These are phyloP conservation scores for Halcyon leucocephala DNA, from an alignment of 2,797 vertebrate species.

Conservation along the genomic window DNA sequence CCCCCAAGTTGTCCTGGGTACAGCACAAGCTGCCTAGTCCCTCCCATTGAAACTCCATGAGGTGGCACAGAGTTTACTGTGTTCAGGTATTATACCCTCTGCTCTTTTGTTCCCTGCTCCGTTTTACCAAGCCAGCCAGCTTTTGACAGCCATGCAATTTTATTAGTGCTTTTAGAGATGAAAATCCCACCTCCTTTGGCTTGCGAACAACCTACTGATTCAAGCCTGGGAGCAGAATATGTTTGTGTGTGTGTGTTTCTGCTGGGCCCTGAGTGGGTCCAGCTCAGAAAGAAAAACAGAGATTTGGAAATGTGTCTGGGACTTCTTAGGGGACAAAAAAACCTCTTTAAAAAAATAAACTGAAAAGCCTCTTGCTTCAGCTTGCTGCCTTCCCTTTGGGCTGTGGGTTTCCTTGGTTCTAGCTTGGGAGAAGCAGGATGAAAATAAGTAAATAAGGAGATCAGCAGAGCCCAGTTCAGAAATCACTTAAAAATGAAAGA, in stretches of 20 bases:
- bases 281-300: not conserved
- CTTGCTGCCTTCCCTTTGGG: not conserved
- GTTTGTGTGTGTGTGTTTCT: not conserved
- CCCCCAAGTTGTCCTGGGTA: rapidly evolving
- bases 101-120: not conserved
- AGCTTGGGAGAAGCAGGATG: not conserved
- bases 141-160: slow-evolving; percentile 34
- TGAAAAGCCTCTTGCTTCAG: not conserved
- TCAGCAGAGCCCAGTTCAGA: not conserved
- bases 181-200: slow-evolving; percentile 57
- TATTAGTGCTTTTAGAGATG: slow-evolving; percentile 21
- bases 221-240: slow-evolving; percentile 30
- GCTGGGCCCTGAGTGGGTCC: not conserved
- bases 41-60: not conserved
- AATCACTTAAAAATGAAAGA: not conserved
- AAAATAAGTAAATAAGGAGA: not conserved
- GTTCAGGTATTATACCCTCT: not conserved
- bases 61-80: not conserved
- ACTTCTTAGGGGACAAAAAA: not conserved
- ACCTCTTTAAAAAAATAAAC: not conserved
- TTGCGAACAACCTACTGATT: slow-evolving; percentile 12
- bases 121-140: not conserved
- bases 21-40: not conserved
- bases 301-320: not conserved
- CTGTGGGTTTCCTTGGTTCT: not conserved